phyloP scores from a whole-genome alignment of 2,888 invertebrate species.

The Brachynemurus nebulosus region DNA sequence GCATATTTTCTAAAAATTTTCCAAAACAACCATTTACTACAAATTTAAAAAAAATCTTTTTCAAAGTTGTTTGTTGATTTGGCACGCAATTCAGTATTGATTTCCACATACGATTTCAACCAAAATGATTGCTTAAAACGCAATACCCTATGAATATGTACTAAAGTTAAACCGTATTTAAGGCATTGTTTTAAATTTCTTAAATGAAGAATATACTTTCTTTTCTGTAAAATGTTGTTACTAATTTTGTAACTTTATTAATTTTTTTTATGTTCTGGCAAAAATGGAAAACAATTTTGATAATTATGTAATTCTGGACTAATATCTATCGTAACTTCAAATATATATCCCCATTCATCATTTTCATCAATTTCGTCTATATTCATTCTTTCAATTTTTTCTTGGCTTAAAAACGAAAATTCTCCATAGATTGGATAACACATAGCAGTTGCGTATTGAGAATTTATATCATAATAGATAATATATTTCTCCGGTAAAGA shows the following conservation, averaged over 20 bases:
- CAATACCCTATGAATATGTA: constrained; percentile 13
- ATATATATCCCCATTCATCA: constrained; percentile 20
- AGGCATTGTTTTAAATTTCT: constrained; percentile 5
- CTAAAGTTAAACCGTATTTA: constrained; percentile 7
- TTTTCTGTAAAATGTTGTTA: background rate
- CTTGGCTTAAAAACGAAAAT: constrained; percentile 17
- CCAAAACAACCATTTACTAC: constrained; percentile 17
- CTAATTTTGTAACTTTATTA: background rate
- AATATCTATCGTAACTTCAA: constrained; percentile 24
- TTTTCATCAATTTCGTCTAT: constrained; percentile 9
- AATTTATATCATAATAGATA: constrained; percentile 19
- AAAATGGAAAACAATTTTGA: background rate
- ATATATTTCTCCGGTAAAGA: constrained; percentile 14
- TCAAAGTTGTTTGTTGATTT: constrained; percentile 16
- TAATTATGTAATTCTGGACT: background rate
- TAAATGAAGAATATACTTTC: constrained; percentile 6
- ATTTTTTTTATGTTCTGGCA: background rate
- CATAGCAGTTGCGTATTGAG: constrained; percentile 19
- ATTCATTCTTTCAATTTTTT: constrained; percentile 9
- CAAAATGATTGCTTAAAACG: constrained; percentile 17
- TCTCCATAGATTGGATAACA: constrained; percentile 16
- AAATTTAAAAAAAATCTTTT: constrained; percentile 14
- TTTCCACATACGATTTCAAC: constrained; percentile 15
- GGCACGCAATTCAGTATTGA: constrained; percentile 13
- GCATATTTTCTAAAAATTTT: constrained; percentile 17